Percentiles rank a stretch among this genome's conserved stretches.
Evolutionary conservation across 2,888 invertebrate species (phyloP).

Genomic region (Dinocampus coccinellae): DNA sequence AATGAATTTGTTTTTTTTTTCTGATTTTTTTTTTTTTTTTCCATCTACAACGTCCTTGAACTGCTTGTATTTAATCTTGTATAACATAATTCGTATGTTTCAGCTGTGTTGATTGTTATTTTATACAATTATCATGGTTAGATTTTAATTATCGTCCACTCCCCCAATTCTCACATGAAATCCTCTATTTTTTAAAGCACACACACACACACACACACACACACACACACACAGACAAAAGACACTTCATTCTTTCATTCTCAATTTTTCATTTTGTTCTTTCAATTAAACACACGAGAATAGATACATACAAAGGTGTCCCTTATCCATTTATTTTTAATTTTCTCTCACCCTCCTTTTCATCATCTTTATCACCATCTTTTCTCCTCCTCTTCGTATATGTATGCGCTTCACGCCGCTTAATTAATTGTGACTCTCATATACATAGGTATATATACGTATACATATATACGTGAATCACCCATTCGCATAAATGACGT

Average conservation of each 20-base stretch:
- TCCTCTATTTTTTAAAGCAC: slow-evolving; percentile 30
- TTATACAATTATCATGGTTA: slow-evolving; percentile 34
- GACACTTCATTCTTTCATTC: slow-evolving; percentile 40
- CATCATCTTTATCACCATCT: background rate
- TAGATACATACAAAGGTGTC: slow-evolving; percentile 20
- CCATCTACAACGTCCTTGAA: slow-evolving; percentile 43
- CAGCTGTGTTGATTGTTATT: slow-evolving; percentile 68
- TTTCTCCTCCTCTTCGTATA: slow-evolving; percentile 10
- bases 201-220: slow-evolving; percentile 44
- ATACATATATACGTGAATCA: background rate
- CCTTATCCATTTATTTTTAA: background rate
- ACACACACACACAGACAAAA: too few species aligned
- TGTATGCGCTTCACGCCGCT: slow-evolving; percentile 5
- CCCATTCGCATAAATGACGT: slow-evolving; percentile 37
- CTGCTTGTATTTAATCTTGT: slow-evolving; percentile 48
- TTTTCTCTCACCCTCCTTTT: background rate
- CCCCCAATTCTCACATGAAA: slow-evolving; percentile 18
- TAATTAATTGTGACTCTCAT: slow-evolving; percentile 26
- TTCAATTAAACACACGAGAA: slow-evolving; percentile 19
- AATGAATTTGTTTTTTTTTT: background rate
- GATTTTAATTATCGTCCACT: slow-evolving; percentile 17
- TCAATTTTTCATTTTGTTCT: slow-evolving; percentile 16
- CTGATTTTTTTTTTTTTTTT: slow-evolving; percentile 8
- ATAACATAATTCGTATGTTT: slow-evolving; percentile 48
- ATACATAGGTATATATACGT: slow-evolving; percentile 8